These are phyloP conservation scores for Campylomormyrus tamandua DNA, from an alignment of 2,113 vertebrate genomes.

Conservation along the genomic window DNA sequence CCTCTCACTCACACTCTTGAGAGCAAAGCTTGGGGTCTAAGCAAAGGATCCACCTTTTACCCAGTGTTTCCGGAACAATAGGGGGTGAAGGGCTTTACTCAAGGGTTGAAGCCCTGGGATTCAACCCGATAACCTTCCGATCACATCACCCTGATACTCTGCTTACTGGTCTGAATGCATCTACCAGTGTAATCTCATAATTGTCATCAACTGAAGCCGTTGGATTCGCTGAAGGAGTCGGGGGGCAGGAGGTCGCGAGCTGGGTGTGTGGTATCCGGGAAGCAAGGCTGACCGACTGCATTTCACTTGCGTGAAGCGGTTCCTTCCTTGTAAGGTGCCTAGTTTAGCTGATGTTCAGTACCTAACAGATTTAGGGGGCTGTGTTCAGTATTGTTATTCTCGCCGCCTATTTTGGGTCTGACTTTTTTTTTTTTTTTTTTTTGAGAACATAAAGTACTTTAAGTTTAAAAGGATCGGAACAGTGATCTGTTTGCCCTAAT, in stretches of 20 bases:
- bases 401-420: background rate
- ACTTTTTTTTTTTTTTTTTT: background rate
- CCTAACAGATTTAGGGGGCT: background rate
- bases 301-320: no score
- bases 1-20: background rate
- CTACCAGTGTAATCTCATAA: background rate
- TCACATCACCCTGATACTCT: background rate
- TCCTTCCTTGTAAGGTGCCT: background rate
- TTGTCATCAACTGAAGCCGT: background rate
- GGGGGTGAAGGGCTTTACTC: no score
- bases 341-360: background rate
- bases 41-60: background rate
- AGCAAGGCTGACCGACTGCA: background rate
- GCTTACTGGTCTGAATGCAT: background rate
- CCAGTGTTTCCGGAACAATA: no score
- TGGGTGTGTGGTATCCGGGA: background rate
- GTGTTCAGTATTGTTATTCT: background rate
- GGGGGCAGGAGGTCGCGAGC: background rate
- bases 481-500: background rate
- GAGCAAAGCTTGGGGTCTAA: background rate
- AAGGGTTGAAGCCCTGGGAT: background rate
- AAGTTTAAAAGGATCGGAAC: background rate
- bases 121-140: background rate
- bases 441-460: background rate
- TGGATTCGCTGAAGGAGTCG: background rate